These are phyloP conservation scores for Pristiophorus japonicus DNA, from an alignment of 2,113 vertebrate species.

Conservation along the genomic window DNA sequence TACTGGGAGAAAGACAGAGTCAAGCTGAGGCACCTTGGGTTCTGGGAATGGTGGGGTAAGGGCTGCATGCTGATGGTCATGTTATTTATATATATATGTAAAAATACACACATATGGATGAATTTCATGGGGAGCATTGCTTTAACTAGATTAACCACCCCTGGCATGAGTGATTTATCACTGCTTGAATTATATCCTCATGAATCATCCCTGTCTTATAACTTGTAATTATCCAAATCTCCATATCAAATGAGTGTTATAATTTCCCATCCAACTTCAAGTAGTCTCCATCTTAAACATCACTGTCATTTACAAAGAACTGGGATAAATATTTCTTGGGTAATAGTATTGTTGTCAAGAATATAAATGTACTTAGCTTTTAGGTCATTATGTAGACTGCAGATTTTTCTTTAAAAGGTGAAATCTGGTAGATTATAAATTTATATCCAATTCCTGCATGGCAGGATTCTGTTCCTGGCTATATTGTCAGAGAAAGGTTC, in stretches of 20 bases:
- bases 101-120: neutral
- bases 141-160: neutral
- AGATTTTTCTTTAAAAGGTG: too few species aligned
- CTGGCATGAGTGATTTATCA: neutral
- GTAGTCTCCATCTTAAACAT: neutral
- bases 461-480: neutral
- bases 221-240: neutral
- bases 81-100: neutral
- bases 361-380: neutral
- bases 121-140: neutral
- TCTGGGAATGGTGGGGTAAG: neutral
- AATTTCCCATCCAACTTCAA: neutral
- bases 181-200: neutral
- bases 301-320: neutral
- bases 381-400: neutral
- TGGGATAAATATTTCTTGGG: neutral
- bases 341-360: slow-evolving; percentile 4
- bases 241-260: neutral
- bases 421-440: neutral
- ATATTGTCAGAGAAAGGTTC: neutral
- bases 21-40: neutral
- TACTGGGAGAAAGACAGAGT: neutral
- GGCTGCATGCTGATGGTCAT: neutral
- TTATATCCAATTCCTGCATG: neutral
- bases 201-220: neutral